Conservation (phyloP, 2,113 vertebrate species). For the Tetrax tetrax region DNA sequence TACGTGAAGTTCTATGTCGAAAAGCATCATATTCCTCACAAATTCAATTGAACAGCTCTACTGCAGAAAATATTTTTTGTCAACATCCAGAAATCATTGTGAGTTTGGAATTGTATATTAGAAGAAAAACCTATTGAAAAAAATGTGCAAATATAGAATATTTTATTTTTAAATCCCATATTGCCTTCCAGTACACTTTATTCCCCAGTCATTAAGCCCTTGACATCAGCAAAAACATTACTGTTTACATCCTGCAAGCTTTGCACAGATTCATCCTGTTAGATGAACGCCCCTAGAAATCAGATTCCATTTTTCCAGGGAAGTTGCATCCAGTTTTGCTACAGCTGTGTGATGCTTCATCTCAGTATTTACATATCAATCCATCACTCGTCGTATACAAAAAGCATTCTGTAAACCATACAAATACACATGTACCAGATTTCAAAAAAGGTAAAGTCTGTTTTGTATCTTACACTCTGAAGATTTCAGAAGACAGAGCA, state of each 20-base stretch:
- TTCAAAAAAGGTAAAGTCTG: background rate
- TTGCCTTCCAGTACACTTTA: background rate
- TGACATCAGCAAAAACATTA: conserved; percentile 14
- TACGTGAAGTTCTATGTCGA: background rate
- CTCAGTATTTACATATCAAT: conserved; percentile 39
- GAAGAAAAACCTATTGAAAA: background rate
- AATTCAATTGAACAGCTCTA: background rate
- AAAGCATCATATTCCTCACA: background rate
- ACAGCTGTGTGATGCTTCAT: background rate
- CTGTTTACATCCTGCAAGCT: conserved; percentile 4
- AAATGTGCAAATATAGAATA: background rate
- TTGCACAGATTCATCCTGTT: conserved; percentile 31
- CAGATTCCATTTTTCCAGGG: conserved; percentile 36
- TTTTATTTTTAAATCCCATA: background rate
- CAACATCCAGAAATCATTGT: background rate
- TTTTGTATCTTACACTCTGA: background rate
- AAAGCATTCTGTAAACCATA: background rate
- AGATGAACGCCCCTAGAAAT: conserved; percentile 10
- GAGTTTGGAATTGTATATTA: background rate
- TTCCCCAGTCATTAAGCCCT: background rate
- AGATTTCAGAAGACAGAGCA: conserved; percentile 2
- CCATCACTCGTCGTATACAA: background rate
- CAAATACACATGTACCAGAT: background rate
- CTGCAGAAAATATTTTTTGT: background rate
- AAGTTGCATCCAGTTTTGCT: background rate